These are phyloP conservation scores for Mesorhabditis sp. DNA, from an alignment of 2,888 invertebrate genomes.

Conservation along the genomic window DNA sequence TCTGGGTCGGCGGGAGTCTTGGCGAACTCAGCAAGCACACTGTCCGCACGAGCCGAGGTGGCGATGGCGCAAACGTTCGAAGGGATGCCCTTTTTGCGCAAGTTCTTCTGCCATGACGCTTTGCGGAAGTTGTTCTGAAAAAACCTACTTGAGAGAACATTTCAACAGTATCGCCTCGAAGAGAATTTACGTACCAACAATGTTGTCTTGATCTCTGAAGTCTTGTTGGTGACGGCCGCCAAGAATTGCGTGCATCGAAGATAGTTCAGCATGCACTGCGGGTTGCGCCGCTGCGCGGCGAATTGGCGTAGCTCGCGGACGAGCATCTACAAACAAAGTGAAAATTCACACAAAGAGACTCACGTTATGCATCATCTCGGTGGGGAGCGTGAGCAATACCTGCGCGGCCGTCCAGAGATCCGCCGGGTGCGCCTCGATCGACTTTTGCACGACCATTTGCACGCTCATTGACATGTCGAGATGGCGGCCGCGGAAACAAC, in stretches of 20 bases:
- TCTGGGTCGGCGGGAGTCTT: background rate
- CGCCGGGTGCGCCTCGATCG: conserved; percentile 16
- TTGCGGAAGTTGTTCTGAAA: conserved; percentile 5
- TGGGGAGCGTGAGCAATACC: background rate
- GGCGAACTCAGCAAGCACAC: background rate
- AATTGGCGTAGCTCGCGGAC: background rate
- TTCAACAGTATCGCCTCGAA: conserved; percentile 10
- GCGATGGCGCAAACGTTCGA: background rate
- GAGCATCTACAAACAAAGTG: background rate
- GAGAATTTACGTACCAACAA: background rate
- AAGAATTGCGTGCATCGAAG: conserved; percentile 18
- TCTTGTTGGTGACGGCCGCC: background rate
- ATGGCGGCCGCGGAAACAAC: background rate
- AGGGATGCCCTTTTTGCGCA: conserved; percentile 12
- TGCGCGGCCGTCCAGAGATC: conserved; percentile 13
- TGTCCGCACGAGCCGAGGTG: background rate
- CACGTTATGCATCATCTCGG: background rate
- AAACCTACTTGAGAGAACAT: background rate
- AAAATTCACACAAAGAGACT: background rate
- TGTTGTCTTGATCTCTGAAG: conserved; percentile 11
- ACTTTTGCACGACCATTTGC: conserved; percentile 13
- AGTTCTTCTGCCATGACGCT: conserved; percentile 12
- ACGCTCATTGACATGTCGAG: background rate
- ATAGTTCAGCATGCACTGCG: conserved; percentile 25
- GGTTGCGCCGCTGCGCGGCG: conserved; percentile 7